Evolutionary conservation across 2,888 invertebrate genomes (phyloP), one percentile per base, ranked within the genome.

Genomic region (Coenonympha glycerion): DNA sequence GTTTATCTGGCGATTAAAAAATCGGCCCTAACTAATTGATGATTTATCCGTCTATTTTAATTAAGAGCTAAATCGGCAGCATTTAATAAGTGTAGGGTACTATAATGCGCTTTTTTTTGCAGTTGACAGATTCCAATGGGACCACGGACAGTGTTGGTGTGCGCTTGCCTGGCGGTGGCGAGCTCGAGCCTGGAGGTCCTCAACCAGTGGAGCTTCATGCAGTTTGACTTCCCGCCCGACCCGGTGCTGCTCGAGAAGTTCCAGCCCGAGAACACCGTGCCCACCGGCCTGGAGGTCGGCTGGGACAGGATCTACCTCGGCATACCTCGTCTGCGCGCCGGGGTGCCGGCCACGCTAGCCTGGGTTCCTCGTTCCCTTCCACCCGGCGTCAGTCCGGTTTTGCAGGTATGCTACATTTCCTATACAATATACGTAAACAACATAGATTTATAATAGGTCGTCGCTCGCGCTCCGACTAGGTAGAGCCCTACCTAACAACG

Each of bases 291-390:
- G 53, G 94, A 93, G 65, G 83, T 94, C 22, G 90, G 90, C 2
- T 89, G 90, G 77, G 91, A 94, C 63, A 87, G 92, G 54, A 81
- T 95, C 19, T 95, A 94, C 69, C 54, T 95, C n/a, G 91, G 93
- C 0, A 90, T 91, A 8, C 95, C 95, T 0, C 85, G 95, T 49
- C 75, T 95, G 21, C 88, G 93, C 50, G 88, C 90, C 0, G 95
- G 95, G 3, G 92, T 95, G 0, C 91, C 95, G 0, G 92, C 94
- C 0, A 93, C 95, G 0, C 66, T 95, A 4, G 91, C 89, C 9
- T 90, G 89, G 76, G 89, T 95, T 5, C 90, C 93, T 0, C 86
- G 92, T 40, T 88, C 89, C 52, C 71, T 90, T 26, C 90, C 91
- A 0, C 79, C 87, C 1, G 92, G 91, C 6, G 91, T 92, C 57